Evolutionary conservation across 2,797 vertebrate species (phyloP).

Genomic region (Hoplostethus atlanticus): DNA sequence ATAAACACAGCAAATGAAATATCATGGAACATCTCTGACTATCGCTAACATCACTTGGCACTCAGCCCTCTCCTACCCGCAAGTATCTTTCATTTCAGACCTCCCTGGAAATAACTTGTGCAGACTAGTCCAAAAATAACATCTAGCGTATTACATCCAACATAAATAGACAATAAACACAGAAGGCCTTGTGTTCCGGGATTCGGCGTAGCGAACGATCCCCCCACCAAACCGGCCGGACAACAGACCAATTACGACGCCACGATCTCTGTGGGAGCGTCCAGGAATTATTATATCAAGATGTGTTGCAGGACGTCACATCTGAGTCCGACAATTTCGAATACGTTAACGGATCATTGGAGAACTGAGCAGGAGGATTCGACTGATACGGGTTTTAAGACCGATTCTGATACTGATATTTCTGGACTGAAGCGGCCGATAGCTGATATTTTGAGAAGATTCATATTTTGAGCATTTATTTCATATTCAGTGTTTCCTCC

Average conservation of each 20-base stretch:
- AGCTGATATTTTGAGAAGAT: too few species aligned
- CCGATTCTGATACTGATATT: too few species aligned
- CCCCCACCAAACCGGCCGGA: not conserved
- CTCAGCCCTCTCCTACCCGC: constrained; percentile 30
- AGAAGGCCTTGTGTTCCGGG: constrained; percentile 13
- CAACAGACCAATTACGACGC: not conserved
- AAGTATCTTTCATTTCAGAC: constrained; percentile 40
- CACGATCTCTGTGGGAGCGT: not conserved
- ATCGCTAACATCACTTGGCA: constrained; percentile 36
- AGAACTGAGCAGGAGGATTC: not conserved
- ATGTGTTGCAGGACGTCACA: too few species aligned
- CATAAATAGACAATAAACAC: constrained; percentile 37
- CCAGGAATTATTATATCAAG: not conserved
- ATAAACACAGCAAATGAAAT: constrained; percentile 36
- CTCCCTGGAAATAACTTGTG: constrained; percentile 6
- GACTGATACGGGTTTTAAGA: too few species aligned
- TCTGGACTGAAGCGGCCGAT: too few species aligned
- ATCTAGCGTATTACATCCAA: constrained; percentile 27
- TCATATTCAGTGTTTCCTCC: too few species aligned
- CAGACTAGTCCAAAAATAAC: constrained; percentile 46
- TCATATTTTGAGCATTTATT: too few species aligned
- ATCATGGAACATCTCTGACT: not conserved
- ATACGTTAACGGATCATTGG: not conserved
- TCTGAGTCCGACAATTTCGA: not conserved
- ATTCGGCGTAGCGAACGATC: not conserved